phyloP scores from a whole-genome alignment of 1,140 invertebrate genomes.

The Euwallacea similis region DNA sequence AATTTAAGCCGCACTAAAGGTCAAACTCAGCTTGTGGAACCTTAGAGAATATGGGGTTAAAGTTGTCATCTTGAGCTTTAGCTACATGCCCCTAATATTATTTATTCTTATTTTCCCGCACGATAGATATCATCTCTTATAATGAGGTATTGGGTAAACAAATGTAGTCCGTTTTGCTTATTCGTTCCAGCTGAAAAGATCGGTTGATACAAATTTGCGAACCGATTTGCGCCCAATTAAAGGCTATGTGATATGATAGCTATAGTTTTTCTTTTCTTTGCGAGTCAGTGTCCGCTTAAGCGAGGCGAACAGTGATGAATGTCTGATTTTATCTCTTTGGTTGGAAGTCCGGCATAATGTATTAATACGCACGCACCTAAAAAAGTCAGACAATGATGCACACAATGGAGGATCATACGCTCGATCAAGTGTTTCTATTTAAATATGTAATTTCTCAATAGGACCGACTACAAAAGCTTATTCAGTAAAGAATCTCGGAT shows the following conservation, averaged over 20 bases:
- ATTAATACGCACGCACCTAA: conserved; percentile 1
- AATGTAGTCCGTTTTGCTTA: conserved; percentile 15
- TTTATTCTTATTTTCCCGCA: conserved; percentile 6
- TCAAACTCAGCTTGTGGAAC: not conserved
- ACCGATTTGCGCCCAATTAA: conserved; percentile 20
- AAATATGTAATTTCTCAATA: conserved; percentile 5
- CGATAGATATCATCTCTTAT: conserved; percentile 11
- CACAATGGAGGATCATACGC: conserved; percentile 4
- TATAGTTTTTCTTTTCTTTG: not conserved
- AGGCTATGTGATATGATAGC: not conserved
- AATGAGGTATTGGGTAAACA: conserved; percentile 25
- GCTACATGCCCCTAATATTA: not conserved
- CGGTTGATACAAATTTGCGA: conserved; percentile 21
- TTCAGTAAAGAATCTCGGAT: not conserved
- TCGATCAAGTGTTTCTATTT: conserved; percentile 10
- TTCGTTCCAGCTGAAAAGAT: conserved; percentile 16
- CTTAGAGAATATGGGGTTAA: not conserved
- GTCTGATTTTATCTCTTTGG: not conserved
- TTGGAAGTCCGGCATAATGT: not conserved
- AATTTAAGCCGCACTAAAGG: too few species aligned
- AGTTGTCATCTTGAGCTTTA: not conserved
- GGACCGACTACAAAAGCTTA: not conserved
- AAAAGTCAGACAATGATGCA: not conserved
- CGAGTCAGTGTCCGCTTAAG: not conserved
- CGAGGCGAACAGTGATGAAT: not conserved